Evolutionary conservation across 2,888 invertebrate species (phyloP).

Genomic region (Rambutsinella grinnellia): DNA sequence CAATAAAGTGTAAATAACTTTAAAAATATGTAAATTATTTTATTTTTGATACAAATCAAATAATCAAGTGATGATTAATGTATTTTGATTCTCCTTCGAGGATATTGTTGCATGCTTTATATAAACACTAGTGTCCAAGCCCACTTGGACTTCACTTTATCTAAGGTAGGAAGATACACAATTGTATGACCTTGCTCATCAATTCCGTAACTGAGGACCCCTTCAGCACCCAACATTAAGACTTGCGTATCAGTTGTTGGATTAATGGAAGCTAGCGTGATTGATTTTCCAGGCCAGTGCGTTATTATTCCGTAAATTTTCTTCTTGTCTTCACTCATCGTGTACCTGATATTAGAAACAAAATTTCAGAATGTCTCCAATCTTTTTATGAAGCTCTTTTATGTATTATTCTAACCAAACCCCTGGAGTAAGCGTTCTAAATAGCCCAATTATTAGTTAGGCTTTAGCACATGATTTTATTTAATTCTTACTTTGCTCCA

Average conservation of each 20-base stretch:
- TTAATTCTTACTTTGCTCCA: conserved; percentile 81
- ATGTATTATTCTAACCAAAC: no score
- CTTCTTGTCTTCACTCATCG: conserved; percentile 52
- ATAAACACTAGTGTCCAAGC: conserved; percentile 62
- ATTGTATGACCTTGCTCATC: not conserved
- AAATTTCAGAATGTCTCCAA: no score
- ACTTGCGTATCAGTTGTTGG: conserved; percentile 47
- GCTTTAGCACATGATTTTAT: no score
- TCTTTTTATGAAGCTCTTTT: no score
- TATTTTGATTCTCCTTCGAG: no score
- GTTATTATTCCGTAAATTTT: conserved; percentile 69
- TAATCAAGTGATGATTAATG: no score
- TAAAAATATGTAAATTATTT: no score
- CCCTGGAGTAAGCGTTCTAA: conserved; percentile 75
- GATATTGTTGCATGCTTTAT: no score
- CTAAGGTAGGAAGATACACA: conserved; percentile 15
- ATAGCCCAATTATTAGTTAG: no score
- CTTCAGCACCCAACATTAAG: conserved; percentile 14
- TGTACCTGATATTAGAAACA: conserved; percentile 60
- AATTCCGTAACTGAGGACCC: not conserved
- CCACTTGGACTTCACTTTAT: conserved; percentile 52
- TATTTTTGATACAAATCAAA: no score
- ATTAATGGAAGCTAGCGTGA: no score
- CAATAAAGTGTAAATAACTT: no score
- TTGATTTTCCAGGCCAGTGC: conserved; percentile 68